Evolutionary conservation across 1,140 invertebrate genomes (phyloP).

Genomic region (Ylistrum balloti): DNA sequence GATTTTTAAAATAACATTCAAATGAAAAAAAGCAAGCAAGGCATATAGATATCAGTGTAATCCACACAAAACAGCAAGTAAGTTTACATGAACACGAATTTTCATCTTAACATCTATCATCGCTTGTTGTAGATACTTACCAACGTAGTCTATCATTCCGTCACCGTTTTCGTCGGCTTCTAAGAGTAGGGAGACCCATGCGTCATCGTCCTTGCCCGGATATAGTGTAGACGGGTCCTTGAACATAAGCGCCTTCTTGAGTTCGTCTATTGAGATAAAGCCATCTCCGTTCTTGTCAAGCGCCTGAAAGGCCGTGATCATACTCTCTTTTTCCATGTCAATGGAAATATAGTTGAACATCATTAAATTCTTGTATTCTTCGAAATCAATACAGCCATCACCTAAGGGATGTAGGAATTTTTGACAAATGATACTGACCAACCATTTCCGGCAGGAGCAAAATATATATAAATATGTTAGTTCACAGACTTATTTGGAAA

Average conservation of each 20-base stretch:
- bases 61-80: too few species aligned
- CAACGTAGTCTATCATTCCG: not conserved
- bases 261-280: not conserved
- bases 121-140: not conserved
- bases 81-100: too few species aligned
- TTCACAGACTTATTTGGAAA: too few species aligned
- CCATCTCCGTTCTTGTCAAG: constrained; percentile 6
- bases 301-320: not conserved
- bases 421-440: too few species aligned
- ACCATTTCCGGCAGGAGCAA: too few species aligned
- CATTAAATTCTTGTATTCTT: constrained; percentile 17
- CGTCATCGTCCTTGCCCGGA: not conserved
- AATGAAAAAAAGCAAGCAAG: too few species aligned
- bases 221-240: not conserved
- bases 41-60: too few species aligned
- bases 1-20: too few species aligned
- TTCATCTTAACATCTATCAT: too few species aligned
- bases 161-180: not conserved
- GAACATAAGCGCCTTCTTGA: not conserved
- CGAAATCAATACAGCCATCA: constrained; percentile 1
- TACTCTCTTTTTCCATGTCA: constrained; percentile 11
- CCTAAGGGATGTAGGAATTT: not conserved
- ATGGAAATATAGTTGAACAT: constrained; percentile 19
- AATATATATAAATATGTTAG: too few species aligned
- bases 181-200: not conserved